phyloP scores from a whole-genome alignment of 2,113 vertebrate species.

The Steatornis caripensis region DNA sequence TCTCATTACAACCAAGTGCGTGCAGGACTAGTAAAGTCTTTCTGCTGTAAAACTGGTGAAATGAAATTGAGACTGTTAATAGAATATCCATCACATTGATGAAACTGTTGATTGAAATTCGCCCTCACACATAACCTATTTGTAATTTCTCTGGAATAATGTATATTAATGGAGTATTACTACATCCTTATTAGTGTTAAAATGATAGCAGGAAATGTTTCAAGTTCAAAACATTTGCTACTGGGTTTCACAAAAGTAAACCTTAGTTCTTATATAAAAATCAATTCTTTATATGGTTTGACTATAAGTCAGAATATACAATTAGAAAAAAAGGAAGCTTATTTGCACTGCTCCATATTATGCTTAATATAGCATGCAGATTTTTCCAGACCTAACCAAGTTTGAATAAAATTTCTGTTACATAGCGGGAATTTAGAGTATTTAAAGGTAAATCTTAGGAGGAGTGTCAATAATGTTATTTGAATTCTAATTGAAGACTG shows the following conservation, averaged over 20 bases:
- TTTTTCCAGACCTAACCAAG: not conserved
- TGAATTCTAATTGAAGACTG: not conserved
- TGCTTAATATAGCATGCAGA: not conserved
- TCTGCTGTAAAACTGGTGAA: conserved; percentile 25
- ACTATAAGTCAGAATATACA: not conserved
- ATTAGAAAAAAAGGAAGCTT: not conserved
- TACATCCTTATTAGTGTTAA: not conserved
- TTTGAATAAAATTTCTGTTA: not conserved
- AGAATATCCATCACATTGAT: conserved; percentile 58
- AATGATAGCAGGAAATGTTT: not conserved
- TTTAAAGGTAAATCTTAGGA: not conserved
- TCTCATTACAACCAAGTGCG: conserved; percentile 21
- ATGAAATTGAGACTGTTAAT: conserved; percentile 31
- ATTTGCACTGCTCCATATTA: not conserved
- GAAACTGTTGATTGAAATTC: conserved; percentile 65
- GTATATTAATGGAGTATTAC: conserved; percentile 18
- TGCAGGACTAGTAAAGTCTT: conserved; percentile 15
- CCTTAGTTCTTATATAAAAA: not conserved
- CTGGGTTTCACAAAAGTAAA: not conserved
- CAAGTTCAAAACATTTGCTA: not conserved
- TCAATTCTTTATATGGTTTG: not conserved
- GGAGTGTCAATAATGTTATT: not conserved
- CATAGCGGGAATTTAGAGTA: not conserved
- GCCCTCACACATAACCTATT: not conserved
- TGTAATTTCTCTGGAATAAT: conserved; percentile 18